A percentile compares a stretch with the other conserved stretches of the same genome.
Evolutionary conservation across 2,113 vertebrate species (phyloP).

Genomic region (Oceanodroma tethys): DNA sequence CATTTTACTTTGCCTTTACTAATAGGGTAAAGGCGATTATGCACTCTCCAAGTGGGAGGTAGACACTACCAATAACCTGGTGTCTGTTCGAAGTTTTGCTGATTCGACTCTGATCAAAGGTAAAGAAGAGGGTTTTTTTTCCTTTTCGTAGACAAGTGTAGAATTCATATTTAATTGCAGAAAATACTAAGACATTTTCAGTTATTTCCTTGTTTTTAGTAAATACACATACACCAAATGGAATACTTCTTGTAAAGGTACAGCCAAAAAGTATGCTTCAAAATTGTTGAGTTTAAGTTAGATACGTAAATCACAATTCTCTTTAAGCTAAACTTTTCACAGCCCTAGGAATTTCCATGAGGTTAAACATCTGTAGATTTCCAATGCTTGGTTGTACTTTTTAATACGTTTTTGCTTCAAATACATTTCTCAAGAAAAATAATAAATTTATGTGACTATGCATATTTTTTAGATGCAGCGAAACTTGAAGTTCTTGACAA

Average conservation of each 20-base stretch:
- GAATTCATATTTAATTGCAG: neutral
- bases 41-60: constrained; percentile 84
- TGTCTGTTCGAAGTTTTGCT: constrained; percentile 71
- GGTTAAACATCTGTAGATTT: neutral
- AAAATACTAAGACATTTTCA: neutral
- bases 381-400: neutral
- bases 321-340: neutral
- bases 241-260: neutral
- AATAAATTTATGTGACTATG: neutral
- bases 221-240: neutral
- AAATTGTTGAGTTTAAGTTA: neutral
- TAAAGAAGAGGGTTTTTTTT: constrained; percentile 40
- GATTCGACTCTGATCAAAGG: constrained; percentile 83
- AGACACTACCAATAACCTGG: constrained; percentile 62
- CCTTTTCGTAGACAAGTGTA: neutral
- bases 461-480: constrained; percentile 76
- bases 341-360: neutral
- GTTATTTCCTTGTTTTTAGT: neutral
- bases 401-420: neutral
- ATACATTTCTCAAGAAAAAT: neutral
- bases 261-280: neutral
- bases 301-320: neutral
- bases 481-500: constrained; percentile 86
- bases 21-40: constrained; percentile 79
- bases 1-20: neutral